These are phyloP conservation scores for Echiichthys vipera DNA, from an alignment of 2,797 vertebrate species.

Conservation along the genomic window DNA sequence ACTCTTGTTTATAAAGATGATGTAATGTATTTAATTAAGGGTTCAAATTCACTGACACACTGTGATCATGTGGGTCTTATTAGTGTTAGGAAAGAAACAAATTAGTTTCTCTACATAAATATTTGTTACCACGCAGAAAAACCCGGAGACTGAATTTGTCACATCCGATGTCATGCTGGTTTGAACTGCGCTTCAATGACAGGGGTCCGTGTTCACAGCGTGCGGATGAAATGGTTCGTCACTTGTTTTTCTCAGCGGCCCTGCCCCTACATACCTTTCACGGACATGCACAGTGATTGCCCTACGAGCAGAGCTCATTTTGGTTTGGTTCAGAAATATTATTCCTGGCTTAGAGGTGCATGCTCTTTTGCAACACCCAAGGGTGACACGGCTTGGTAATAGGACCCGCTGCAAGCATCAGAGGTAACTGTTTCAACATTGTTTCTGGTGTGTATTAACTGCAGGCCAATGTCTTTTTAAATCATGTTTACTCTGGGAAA, in stretches of 20 bases:
- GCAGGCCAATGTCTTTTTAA: conserved; percentile 55
- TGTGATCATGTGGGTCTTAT: conserved; percentile 57
- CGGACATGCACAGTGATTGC: conserved; percentile 63
- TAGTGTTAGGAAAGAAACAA: conserved; percentile 49
- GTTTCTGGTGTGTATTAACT: conserved; percentile 67
- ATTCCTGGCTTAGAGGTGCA: conserved; percentile 69
- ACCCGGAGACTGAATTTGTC: conserved; percentile 56
- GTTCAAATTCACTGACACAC: conserved; percentile 48
- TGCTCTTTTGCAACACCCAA: conserved; percentile 77
- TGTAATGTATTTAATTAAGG: conserved; percentile 59
- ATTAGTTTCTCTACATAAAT: conserved; percentile 63
- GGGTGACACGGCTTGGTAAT: conserved; percentile 78
- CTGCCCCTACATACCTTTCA: conserved; percentile 57
- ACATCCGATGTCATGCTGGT: conserved; percentile 44
- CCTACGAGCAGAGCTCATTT: conserved; percentile 60
- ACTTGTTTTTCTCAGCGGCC: conserved; percentile 61
- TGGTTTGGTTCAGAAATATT: conserved; percentile 67
- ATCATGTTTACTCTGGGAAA: conserved; percentile 64
- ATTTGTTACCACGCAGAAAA: conserved; percentile 55
- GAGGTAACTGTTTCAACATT: conserved; percentile 77
- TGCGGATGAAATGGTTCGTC: conserved; percentile 48
- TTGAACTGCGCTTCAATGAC: conserved; percentile 43
- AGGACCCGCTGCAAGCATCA: conserved; percentile 56
- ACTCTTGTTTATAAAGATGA: conserved; percentile 61
- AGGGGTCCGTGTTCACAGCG: conserved; percentile 38